Evolutionary conservation across 2,888 invertebrate species (phyloP), one percentile per base, ranked within the genome.

Genomic region (Nasonia oneida): DNA sequence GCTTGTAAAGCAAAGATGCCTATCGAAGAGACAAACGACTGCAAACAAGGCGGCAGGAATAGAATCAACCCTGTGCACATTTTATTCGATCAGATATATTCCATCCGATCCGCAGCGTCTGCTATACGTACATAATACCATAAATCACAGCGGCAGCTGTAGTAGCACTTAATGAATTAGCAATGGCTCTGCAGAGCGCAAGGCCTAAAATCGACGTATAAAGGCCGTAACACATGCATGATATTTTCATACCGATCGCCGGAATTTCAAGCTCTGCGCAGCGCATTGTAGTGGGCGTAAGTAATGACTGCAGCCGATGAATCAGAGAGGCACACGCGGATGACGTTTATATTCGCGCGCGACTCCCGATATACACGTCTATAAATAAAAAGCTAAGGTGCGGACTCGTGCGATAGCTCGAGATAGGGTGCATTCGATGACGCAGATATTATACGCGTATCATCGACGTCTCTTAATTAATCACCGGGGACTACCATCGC

Each of bases 321-420:
- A 67, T 82, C 81, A 50, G 39, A 23, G 18, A n/a, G 33, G n/a
- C 18, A 12, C 53, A 39, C 57, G 70, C 50, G 33, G 39, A 64
- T 77, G 70, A 83, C 77, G 76, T 67, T 67, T 42, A 8, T 47
- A 47, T 47, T 47, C 15, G 2, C 71, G 15, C 15, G 2, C 71
- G 15, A 37, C 47, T 29, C 74, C 3, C 74, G 57, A 82, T 75
- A 75, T 61, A 75, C n/a, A 77, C 33, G 3, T 77, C 83, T 83
- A 83, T 76, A 83, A 83, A 83, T 83, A 83, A 70, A 77, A 50
- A 6, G n/a, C 15, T 15, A n/a, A 81, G 75, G 64, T 82, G 82
- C 75, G 67, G 57, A 8, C n/a, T 18, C n/a, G 15, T 15, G 29
- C 29, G 14, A 57, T 57, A n/a, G 5, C 33, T 42, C 33, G 42